Evolutionary conservation across 2,888 invertebrate genomes (phyloP).

Genomic region (Lucinisca nassula): DNA sequence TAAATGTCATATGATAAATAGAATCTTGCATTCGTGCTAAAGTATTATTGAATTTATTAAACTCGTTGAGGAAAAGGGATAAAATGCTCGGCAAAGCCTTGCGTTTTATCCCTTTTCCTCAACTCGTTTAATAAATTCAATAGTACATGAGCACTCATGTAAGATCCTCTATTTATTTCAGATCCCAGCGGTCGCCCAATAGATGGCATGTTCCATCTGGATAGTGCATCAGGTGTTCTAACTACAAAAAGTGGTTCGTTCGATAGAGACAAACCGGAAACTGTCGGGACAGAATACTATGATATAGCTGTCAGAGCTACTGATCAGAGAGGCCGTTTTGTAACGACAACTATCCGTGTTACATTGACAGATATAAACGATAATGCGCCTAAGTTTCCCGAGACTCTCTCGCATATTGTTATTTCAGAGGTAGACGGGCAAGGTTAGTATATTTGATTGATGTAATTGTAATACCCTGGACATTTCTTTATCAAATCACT

Average conservation of each 20-base stretch:
- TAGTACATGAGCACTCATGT: too few species aligned
- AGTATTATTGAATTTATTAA: too few species aligned
- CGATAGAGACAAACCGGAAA: conserved; percentile 49
- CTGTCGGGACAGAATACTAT: conserved; percentile 9
- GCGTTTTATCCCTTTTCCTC: too few species aligned
- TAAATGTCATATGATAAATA: too few species aligned
- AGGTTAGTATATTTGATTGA: conserved; percentile 31
- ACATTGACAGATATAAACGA: conserved; percentile 77
- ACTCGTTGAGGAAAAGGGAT: too few species aligned
- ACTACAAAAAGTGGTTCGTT: conserved; percentile 40
- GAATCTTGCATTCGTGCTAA: too few species aligned
- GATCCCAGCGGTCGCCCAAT: not conserved
- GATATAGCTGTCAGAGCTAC: not conserved
- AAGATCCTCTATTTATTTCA: too few species aligned
- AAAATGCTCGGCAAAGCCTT: too few species aligned
- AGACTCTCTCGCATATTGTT: conserved; percentile 47
- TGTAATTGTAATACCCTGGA: too few species aligned
- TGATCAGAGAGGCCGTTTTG: not conserved
- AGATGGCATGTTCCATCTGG: conserved; percentile 30
- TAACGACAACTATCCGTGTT: not conserved
- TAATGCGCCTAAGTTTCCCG: conserved; percentile 75
- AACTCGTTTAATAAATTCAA: too few species aligned
- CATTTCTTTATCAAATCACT: too few species aligned
- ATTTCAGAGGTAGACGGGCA: conserved; percentile 35
- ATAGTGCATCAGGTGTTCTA: conserved; percentile 49